phyloP scores from a whole-genome alignment of 2,888 invertebrate species.

The Norana najaformis region DNA sequence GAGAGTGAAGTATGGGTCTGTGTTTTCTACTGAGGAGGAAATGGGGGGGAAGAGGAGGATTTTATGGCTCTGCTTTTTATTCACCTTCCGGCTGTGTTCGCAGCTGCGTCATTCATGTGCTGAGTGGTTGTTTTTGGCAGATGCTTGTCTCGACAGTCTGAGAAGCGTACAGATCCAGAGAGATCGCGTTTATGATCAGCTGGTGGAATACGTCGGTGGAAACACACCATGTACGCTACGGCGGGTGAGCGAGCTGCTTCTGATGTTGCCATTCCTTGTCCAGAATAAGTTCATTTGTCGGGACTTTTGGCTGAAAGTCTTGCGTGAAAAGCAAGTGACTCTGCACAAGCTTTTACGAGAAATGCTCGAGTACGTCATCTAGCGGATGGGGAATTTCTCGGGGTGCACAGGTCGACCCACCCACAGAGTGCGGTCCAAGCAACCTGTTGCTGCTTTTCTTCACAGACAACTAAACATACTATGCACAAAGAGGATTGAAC shows the following conservation, averaged over 20 bases:
- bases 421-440: too few relatives aligned
- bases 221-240: conserved; percentile 29
- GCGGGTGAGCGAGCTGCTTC: conserved; percentile 37
- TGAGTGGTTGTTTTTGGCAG: conserved; percentile 19
- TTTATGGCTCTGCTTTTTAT: background rate
- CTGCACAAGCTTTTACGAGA: conserved; percentile 38
- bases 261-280: conserved; percentile 37
- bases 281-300: conserved; percentile 34
- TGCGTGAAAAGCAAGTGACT: conserved; percentile 29
- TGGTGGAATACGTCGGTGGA: conserved; percentile 33
- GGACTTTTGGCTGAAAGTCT: conserved; percentile 36
- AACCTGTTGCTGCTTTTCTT: background rate
- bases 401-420: background rate
- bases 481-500: background rate
- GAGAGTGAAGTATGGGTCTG: background rate
- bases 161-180: conserved; percentile 34
- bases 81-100: too few relatives aligned
- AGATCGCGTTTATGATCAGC: conserved; percentile 34
- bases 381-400: background rate
- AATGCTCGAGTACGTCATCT: conserved; percentile 37
- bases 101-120: background rate
- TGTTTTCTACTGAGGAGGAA: background rate
- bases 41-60: background rate
- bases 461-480: background rate
- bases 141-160: conserved; percentile 30